Evolutionary conservation across 2,888 invertebrate genomes (phyloP).

Genomic region (Sepioteuthis lessoniana): DNA sequence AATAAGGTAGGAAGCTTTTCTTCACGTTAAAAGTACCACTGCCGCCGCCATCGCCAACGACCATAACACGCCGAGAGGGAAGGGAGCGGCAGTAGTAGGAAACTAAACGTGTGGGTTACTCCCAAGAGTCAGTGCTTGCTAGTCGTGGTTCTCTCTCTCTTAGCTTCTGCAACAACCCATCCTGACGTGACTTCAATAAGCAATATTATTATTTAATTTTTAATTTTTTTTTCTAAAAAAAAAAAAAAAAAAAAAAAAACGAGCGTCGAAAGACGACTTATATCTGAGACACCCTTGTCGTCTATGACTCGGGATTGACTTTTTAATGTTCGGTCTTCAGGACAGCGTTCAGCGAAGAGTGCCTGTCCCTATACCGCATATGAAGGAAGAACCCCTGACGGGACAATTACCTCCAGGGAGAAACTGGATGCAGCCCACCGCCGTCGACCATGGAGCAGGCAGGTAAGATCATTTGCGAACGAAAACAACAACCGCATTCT

Average conservation of each 20-base stretch:
- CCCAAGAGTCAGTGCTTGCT: background rate
- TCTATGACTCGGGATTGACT: conserved; percentile 54
- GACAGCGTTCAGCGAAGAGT: conserved; percentile 50
- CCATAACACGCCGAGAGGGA: background rate
- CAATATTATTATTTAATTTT: background rate
- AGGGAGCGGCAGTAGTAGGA: background rate
- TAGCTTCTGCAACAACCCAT: background rate
- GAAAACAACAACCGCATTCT: background rate
- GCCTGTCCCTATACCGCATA: conserved; percentile 54
- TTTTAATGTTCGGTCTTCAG: conserved; percentile 58
- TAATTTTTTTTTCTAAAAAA: background rate
- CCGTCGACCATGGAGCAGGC: conserved; percentile 66
- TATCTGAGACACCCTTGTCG: background rate
- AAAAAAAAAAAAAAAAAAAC: background rate
- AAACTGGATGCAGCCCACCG: conserved; percentile 75
- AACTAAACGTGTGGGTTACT: background rate
- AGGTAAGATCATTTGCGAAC: conserved; percentile 55
- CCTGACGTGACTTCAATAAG: background rate
- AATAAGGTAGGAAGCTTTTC: background rate
- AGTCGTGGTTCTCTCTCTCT: background rate
- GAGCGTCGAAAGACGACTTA: background rate
- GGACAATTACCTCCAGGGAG: conserved; percentile 67
- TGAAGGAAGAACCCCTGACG: conserved; percentile 70
- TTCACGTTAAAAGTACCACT: background rate
- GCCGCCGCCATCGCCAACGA: too few relatives aligned